Base-by-base conservation (phyloP, 2,113 vertebrate species). In the Maccullochella peelii region DNA sequence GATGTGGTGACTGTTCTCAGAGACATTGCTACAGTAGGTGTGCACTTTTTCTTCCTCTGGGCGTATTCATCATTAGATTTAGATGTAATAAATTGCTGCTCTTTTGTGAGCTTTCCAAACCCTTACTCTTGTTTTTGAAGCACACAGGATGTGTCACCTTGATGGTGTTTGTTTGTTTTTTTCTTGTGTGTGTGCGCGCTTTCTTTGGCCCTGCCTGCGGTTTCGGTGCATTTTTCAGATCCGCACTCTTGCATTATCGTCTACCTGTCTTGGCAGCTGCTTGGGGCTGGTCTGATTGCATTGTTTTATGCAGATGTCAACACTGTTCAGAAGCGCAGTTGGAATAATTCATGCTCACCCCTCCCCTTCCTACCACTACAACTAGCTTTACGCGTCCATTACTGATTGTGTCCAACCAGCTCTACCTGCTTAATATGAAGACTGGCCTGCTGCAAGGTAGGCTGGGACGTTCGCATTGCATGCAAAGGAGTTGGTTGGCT, bases 351-450 rank as follows among this genome's bases (percentile, higher is more conserved):
- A 89, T 88, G 49, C 42, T 75, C 78, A 73, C 76, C 61, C 57
- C 55, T 75, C 71, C 85, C 52, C 44, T 79, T 73, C 23, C 44
- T 30, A 18, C 27, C 0, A 3, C 65, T 50, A 12, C 66, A 54
- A 54, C 68, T 79, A 52, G 72, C 62, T 61, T 25, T 57, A 59
- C 68, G 47, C 68, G 38, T 79, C 79, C 54, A 50, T 69, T 57
- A 44, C 80, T 73, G 85, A 83, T 87, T 77, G 78, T 77, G 74
- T 77, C 15, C 68, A 79, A 76, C 80, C 73, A 54, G 86, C 79
- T 84, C 77, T 62, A 89, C 87, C 91, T 94, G 91, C 91, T 93
- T 86, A 88, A 92, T 92, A 89, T 83, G 83, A 89, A 88, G 52
- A 70, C 71, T 21, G 38, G 54, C 82, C 62, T 15, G 58, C 54